These are phyloP conservation scores for Scaptomyza hsui DNA, from an alignment of 1,140 invertebrate species.

Conservation along the genomic window DNA sequence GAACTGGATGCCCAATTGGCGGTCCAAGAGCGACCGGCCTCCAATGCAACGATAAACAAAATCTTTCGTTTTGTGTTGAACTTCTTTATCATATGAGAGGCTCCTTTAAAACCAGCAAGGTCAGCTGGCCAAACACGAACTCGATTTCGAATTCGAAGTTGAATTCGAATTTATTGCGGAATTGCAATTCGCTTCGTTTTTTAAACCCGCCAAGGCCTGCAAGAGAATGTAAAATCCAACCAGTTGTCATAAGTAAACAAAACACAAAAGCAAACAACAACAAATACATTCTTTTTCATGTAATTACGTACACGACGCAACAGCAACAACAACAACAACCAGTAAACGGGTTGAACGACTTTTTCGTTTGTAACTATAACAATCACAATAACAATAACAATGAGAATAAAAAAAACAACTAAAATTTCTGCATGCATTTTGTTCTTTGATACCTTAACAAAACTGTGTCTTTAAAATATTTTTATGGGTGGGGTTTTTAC, in stretches of 20 bases:
- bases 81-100: conserved; percentile 61
- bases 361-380: conserved; percentile 44
- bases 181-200: conserved; percentile 62
- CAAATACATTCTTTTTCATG: conserved; percentile 58
- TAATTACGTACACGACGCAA: conserved; percentile 58
- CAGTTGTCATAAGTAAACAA: conserved; percentile 25
- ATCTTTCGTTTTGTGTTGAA: conserved; percentile 68
- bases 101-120: conserved; percentile 33
- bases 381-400: conserved; percentile 36
- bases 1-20: conserved; percentile 61
- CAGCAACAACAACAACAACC: no score
- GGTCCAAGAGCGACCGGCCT: conserved; percentile 45
- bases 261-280: conserved; percentile 37
- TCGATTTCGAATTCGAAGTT: conserved; percentile 1
- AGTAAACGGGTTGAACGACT: conserved; percentile 69
- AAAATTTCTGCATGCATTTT: conserved; percentile 28
- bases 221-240: conserved; percentile 68
- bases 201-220: conserved; percentile 51
- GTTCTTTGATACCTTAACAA: conserved; percentile 15
- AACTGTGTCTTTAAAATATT: conserved; percentile 1
- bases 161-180: conserved; percentile 42
- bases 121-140: conserved; percentile 15
- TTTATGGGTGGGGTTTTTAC: conserved; percentile 23
- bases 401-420: conserved; percentile 6
- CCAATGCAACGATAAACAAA: conserved; percentile 67